Evolutionary conservation across 2,797 vertebrate species (phyloP).

Genomic region (Taenioides sp.): DNA sequence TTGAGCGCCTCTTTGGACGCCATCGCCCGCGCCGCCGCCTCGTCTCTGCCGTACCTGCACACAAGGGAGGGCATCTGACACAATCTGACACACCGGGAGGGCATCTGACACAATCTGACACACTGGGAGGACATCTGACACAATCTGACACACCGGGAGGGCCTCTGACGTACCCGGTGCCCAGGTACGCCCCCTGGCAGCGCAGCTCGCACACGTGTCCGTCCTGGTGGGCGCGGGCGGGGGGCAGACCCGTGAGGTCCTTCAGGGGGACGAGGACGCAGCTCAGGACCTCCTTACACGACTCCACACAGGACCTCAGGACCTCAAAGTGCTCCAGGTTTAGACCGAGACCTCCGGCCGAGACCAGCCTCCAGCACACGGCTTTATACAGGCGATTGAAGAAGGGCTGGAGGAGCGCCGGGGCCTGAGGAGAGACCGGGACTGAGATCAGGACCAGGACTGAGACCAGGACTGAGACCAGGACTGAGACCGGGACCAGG

Average conservation of each 20-base stretch:
- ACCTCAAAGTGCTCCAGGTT: conserved; percentile 92
- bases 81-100: too few relatives aligned
- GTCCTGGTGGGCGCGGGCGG: conserved; percentile 90
- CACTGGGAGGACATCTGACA: too few relatives aligned
- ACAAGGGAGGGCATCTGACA: not conserved
- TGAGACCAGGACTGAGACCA: too few relatives aligned
- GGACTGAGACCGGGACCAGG: too few relatives aligned
- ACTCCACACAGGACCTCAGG: conserved; percentile 88
- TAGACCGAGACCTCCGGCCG: conserved; percentile 91
- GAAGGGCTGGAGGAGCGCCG: conserved; percentile 90
- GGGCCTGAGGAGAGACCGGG: conserved; percentile 52
- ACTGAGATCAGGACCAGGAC: too few relatives aligned
- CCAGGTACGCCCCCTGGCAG: conserved; percentile 92
- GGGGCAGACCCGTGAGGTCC: conserved; percentile 92
- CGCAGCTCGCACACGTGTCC: conserved; percentile 95
- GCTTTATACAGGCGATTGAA: conserved; percentile 98
- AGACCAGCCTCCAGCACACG: conserved; percentile 95
- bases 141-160: too few relatives aligned
- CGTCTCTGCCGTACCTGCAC: conserved; percentile 84
- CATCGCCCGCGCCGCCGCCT: conserved; percentile 90
- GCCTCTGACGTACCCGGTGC: conserved; percentile 80
- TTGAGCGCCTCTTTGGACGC: conserved; percentile 96
- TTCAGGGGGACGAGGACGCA: conserved; percentile 92
- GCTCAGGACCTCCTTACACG: conserved; percentile 88
- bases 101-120: too few relatives aligned